phyloP scores from a whole-genome alignment of 1,140 invertebrate species.

The Saxidomus purpurata region DNA sequence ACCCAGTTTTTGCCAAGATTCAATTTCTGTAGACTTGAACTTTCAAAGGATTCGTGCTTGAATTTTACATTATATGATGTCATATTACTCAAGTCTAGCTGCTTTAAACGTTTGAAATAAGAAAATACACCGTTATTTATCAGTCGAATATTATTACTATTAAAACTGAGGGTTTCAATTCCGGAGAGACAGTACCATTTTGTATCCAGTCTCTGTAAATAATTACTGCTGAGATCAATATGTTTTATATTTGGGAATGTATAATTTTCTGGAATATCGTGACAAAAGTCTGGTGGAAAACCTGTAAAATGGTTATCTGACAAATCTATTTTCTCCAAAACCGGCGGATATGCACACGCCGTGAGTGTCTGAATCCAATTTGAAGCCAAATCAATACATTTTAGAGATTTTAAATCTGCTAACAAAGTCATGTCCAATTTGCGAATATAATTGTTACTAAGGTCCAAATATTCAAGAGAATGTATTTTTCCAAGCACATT shows the following conservation, averaged over 20 bases:
- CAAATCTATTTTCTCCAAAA: background rate
- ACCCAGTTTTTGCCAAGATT: background rate
- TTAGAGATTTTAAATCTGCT: background rate
- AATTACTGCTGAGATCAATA: background rate
- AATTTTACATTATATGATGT: background rate
- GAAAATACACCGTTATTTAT: background rate
- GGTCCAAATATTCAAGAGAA: background rate
- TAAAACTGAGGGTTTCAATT: background rate
- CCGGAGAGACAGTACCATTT: background rate
- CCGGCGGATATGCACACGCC: background rate
- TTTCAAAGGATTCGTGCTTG: background rate
- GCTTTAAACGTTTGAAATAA: background rate
- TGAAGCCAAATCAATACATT: background rate
- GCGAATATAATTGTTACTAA: background rate
- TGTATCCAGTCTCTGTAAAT: background rate
- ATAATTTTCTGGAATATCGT: background rate
- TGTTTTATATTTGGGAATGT: background rate
- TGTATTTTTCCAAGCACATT: no score
- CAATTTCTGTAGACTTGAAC: background rate
- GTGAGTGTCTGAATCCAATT: background rate
- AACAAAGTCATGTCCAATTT: background rate
- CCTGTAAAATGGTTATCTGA: background rate
- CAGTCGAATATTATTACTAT: background rate
- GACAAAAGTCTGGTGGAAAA: background rate
- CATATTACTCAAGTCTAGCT: background rate